These are phyloP conservation scores for Drosophila bipectinata DNA, from an alignment of 1,140 invertebrate species.

Conservation along the genomic window DNA sequence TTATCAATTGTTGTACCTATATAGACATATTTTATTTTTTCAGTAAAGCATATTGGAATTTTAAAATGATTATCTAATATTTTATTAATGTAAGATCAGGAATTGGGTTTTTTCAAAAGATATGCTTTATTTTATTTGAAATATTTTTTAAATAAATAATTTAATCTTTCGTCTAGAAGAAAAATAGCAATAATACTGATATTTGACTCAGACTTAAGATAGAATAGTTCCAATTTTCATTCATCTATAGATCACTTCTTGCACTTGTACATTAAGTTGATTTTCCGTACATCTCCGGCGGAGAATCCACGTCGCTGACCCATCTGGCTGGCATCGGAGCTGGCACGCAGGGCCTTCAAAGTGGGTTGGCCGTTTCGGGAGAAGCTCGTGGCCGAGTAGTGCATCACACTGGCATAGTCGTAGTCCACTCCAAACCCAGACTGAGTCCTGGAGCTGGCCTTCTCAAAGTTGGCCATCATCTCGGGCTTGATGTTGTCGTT, in stretches of 20 bases:
- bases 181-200: conserved; percentile 3
- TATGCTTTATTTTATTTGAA: too few relatives aligned
- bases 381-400: conserved; percentile 91
- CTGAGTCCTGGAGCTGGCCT: conserved; percentile 85
- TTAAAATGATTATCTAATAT: not conserved
- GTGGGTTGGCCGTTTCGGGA: conserved; percentile 89
- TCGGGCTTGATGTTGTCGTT: conserved; percentile 90
- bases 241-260: conserved; percentile 4
- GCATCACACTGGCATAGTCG: conserved; percentile 93
- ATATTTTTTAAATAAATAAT: too few relatives aligned
- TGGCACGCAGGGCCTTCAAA: conserved; percentile 85
- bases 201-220: not conserved
- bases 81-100: not conserved
- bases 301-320: conserved; percentile 90
- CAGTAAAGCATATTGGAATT: conserved; percentile 34
- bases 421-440: conserved; percentile 88
- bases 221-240: not conserved
- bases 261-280: conserved; percentile 91
- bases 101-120: too few relatives aligned
- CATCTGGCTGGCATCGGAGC: conserved; percentile 77
- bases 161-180: not conserved
- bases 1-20: conserved; percentile 24
- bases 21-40: conserved; percentile 57
- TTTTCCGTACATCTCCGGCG: conserved; percentile 88
- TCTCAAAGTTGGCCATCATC: conserved; percentile 89